Conservation (phyloP, 2,113 vertebrate genomes). For the Zosterops lateralis region DNA sequence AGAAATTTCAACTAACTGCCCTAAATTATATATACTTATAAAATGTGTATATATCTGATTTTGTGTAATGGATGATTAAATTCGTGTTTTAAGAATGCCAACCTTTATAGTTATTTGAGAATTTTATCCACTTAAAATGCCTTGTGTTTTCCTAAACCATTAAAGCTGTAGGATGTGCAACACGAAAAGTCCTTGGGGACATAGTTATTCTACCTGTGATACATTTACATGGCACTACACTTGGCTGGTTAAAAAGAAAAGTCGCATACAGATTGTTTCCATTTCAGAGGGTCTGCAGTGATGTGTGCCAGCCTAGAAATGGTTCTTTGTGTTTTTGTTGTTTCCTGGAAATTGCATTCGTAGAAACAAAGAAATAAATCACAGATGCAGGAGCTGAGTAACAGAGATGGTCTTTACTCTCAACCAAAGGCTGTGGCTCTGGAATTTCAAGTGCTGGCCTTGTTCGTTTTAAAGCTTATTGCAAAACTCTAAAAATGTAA, state of each 20-base stretch:
- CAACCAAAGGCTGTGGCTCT: not conserved
- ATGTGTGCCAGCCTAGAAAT: not conserved
- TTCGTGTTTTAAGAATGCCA: not conserved
- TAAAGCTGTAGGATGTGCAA: not conserved
- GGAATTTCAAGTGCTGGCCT: not conserved
- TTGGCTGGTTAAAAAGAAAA: not conserved
- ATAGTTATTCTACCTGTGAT: not conserved
- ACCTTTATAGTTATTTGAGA: not conserved
- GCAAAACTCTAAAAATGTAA: not conserved
- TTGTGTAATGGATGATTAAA: not conserved
- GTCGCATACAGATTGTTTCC: not conserved
- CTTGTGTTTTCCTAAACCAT: not conserved
- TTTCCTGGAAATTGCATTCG: not conserved
- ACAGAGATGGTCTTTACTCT: not conserved
- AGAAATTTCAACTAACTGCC: not conserved
- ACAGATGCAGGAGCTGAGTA: not conserved
- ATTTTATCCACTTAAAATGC: not conserved
- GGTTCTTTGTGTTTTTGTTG: not conserved
- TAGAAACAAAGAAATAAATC: not conserved
- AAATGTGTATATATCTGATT: not conserved
- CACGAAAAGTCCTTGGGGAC: not conserved
- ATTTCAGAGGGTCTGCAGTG: not conserved
- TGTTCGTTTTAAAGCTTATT: not conserved
- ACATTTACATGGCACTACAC: not conserved
- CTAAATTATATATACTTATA: not conserved